A percentile compares a stretch with the other conserved stretches of the same genome.
phyloP scores from a whole-genome alignment of 2,113 vertebrate species.

The Vimba vimba region DNA sequence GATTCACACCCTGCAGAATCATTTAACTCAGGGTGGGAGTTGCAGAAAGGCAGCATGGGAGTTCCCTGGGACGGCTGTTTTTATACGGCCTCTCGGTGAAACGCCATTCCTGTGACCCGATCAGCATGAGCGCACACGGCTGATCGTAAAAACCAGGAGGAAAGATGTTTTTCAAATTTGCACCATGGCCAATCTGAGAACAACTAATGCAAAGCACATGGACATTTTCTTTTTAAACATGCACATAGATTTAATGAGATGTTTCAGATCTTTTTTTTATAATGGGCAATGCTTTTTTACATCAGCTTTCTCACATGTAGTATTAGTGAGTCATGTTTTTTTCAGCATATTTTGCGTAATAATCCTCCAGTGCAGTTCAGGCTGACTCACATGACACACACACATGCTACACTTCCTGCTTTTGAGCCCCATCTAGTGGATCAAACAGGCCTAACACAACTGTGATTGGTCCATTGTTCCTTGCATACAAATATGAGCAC shows the following conservation, averaged over 20 bases:
- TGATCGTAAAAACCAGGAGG: not conserved
- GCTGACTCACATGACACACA: slow-evolving; percentile 38
- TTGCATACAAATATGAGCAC: not conserved
- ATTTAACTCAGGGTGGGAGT: slow-evolving; percentile 32
- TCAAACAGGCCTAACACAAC: not conserved
- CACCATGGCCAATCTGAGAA: not conserved
- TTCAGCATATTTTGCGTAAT: slow-evolving; percentile 37
- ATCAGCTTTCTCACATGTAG: slow-evolving; percentile 2
- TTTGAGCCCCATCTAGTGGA: slow-evolving; percentile 59
- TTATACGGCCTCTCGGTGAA: not conserved
- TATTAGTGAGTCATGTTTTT: slow-evolving; percentile 32
- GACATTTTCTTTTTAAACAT: not conserved
- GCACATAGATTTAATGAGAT: not conserved
- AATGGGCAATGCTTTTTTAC: slow-evolving; percentile 1
- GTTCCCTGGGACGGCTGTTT: slow-evolving; percentile 36
- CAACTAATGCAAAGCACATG: not conserved
- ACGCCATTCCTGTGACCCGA: slow-evolving; percentile 5
- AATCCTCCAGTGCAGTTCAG: slow-evolving; percentile 38
- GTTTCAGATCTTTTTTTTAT: not conserved
- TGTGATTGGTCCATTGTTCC: not conserved
- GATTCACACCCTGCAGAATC: slow-evolving; percentile 46
- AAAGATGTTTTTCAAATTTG: slow-evolving; percentile 15
- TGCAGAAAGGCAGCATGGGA: slow-evolving; percentile 13
- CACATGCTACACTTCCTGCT: slow-evolving; percentile 25
- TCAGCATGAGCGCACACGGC: not conserved